Evolutionary conservation across 1,140 invertebrate species (phyloP).

Genomic region (Hydropsyche tenuis): DNA sequence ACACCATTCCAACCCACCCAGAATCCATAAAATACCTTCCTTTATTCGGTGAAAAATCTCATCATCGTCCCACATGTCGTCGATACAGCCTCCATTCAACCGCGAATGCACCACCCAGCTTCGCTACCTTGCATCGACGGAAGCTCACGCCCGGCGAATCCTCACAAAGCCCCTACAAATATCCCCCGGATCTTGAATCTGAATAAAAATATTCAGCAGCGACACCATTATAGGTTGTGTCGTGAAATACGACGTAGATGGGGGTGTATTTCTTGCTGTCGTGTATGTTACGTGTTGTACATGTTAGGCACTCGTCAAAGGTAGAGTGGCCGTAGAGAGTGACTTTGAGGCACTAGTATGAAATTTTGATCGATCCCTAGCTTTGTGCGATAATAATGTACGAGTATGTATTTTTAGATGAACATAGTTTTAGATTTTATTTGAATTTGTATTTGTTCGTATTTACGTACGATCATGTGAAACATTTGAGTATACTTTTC

Average conservation of each 20-base stretch:
- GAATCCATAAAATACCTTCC: background rate
- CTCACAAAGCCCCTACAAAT: slow-evolving; percentile 2
- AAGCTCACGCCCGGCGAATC: background rate
- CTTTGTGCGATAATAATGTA: too few relatives aligned
- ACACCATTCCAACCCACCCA: background rate
- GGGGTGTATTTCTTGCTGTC: background rate
- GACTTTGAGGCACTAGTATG: too few relatives aligned
- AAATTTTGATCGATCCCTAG: too few relatives aligned
- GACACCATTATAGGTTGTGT: background rate
- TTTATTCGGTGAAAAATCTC: slow-evolving; percentile 5
- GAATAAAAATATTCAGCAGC: slow-evolving; percentile 17
- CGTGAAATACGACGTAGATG: background rate
- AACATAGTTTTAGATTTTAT: too few relatives aligned
- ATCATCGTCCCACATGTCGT: background rate
- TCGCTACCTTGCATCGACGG: background rate
- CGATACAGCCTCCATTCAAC: slow-evolving; percentile 4
- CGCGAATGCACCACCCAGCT: slow-evolving; percentile 1
- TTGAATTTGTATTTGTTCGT: too few relatives aligned
- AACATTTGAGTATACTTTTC: too few relatives aligned
- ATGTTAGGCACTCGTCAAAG: too few relatives aligned
- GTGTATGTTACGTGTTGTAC: too few relatives aligned
- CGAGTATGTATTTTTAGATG: too few relatives aligned
- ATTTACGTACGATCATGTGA: too few relatives aligned
- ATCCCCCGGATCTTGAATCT: slow-evolving; percentile 2
- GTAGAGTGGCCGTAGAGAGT: too few relatives aligned